These are phyloP conservation scores for Dascyllus trimaculatus DNA, from an alignment of 2,113 vertebrate species.

Conservation along the genomic window DNA sequence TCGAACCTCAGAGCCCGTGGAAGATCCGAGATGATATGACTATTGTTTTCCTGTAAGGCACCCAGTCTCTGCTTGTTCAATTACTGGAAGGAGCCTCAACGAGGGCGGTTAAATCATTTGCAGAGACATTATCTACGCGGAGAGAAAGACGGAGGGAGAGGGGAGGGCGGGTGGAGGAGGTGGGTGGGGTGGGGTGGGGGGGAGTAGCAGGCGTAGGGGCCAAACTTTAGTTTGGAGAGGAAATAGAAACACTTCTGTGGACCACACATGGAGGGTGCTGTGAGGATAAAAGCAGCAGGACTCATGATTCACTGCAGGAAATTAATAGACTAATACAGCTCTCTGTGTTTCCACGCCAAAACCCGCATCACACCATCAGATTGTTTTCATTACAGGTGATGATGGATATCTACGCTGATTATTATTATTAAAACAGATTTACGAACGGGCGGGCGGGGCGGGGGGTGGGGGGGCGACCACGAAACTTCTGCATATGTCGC, in stretches of 20 bases:
- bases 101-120: slow-evolving; percentile 81
- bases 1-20: slow-evolving; percentile 52
- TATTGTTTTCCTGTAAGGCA: slow-evolving; percentile 82
- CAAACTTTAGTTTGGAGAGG: slow-evolving; percentile 74
- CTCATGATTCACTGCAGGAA: slow-evolving; percentile 77
- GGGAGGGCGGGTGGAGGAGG: neutral
- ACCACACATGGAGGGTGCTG: slow-evolving; percentile 78
- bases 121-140: slow-evolving; percentile 80
- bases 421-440: slow-evolving; percentile 52
- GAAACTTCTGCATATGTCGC: slow-evolving; percentile 51
- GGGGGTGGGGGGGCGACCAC: too few relatives aligned
- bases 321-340: slow-evolving; percentile 77
- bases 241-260: slow-evolving; percentile 72
- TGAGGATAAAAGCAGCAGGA: slow-evolving; percentile 76
- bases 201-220: slow-evolving; percentile 52
- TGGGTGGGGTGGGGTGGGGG: neutral
- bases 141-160: slow-evolving; percentile 52
- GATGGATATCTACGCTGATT: slow-evolving; percentile 67
- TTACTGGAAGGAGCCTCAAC: slow-evolving; percentile 81
- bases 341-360: slow-evolving; percentile 67
- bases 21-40: slow-evolving; percentile 75
- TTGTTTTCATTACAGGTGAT: slow-evolving; percentile 78
- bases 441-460: too few relatives aligned
- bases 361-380: slow-evolving; percentile 63
- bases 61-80: slow-evolving; percentile 79